Base-by-base conservation (phyloP, 2,797 vertebrate species). In the Thripadectes ignobilis region DNA sequence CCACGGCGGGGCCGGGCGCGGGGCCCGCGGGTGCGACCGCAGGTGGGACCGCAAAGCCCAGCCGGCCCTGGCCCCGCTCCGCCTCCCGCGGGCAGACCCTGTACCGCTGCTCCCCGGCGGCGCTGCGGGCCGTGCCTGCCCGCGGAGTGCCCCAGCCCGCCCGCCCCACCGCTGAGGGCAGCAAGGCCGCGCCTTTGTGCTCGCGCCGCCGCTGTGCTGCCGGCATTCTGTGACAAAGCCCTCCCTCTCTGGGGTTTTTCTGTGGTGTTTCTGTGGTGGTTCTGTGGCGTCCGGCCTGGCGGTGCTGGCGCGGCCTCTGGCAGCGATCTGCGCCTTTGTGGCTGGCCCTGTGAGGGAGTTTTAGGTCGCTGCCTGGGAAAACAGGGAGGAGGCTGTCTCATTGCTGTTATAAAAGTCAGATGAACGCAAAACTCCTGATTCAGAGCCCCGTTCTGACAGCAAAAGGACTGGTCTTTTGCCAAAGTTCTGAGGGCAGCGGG, bases 401-500 rank as follows among this genome's bases (percentile, higher is more conserved):
- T 0, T 4, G 43, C 46, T 36, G 1, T 0, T 11, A 0, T 1
- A 2, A 19, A 6, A 6, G 9, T 14, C 4, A 49, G 27, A 12
- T 5, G 5, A 24, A 9, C 3, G 8, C 52, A 17, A 3, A 59
- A 3, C 11, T 5, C 2, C 7, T 5, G 4, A 14, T 12, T 4
- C 24, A 1, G 22, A 36, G 17, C 7, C 16, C 3, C 1, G 0
- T 27, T 17, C 20, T 4, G 5, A 11, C 0, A 16, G 45, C 14
- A 9, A 2, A 48, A 36, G 14, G 4, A 36, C 12, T 12, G 10
- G 30, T 7, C 6, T n/a, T 7, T 9, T 4, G 32, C 38, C 8
- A 1, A 0, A 8, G 5, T 2, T 2, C 13, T 21, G 73, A 8
- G 62, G 16, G 11, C 7, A 0, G 13, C 0, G 18, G 32, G 36